Base-by-base conservation (phyloP, 2,797 vertebrate species). In the Botia kubotai region DNA sequence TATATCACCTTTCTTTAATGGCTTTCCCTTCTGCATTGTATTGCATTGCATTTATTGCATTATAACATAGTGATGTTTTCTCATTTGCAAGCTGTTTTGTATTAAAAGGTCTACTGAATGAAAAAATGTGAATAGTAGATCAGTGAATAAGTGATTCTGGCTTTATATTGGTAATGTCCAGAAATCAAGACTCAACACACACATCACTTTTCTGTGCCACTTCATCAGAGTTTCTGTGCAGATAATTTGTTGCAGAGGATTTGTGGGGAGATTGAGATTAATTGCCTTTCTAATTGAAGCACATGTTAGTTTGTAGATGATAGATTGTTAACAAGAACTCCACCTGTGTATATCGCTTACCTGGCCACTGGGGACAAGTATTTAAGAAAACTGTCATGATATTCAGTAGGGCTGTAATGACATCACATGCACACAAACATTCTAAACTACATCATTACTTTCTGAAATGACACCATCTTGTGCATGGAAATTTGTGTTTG, bases 251-350 rank as follows among this genome's bases (percentile, higher is more conserved):
- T 57, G 48, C 50, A 67, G 58, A 70, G 79, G 77, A 50, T 10
- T 63, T 46, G 23, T 33, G 23, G 60, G 33, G 19, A 76, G 57
- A 80, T 67, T 75, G 63, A 79, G 63, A 84, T 84, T 68, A 86
- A 83, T 77, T 76, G 80, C n/a, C 76, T 83, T 72, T 81, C 67
- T 83, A 84, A 88, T 79, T 67, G 48, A 62, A 83, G 57, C 55
- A 69, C 70, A 71, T 65, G 77, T 77, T 76, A 70, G 36, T 58
- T 21, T 63, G 71, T 52, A 75, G 33, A 82, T 69, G 23, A 16
- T 69, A 16, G 53, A n/a, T 6, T 58, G 19, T 67, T 68, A 68
- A 77, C 19, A 68, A 50, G 39, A 7, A 52, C 33, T 58, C 8
- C 13, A 68, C 50, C 13, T 19, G 17, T 17, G 10, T 19, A 55